phyloP scores from a whole-genome alignment of 2,888 invertebrate species.

The Protodeltote pygarga region DNA sequence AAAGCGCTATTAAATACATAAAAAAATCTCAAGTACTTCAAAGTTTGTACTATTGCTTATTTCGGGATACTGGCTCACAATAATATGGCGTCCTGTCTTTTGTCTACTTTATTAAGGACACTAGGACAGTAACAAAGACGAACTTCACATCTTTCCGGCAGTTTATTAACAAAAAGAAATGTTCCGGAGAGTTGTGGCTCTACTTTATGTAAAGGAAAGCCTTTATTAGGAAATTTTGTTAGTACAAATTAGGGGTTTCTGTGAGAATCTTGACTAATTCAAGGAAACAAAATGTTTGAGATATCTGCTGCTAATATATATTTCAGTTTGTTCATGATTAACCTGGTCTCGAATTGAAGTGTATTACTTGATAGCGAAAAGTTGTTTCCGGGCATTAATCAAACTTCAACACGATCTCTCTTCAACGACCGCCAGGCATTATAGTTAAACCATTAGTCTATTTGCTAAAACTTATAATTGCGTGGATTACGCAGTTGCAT shows the following conservation, averaged over 20 bases:
- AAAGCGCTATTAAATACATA: no score
- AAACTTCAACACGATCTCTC: no score
- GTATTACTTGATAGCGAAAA: no score
- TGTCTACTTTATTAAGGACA: constrained; percentile 34
- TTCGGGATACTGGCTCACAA: constrained; percentile 1
- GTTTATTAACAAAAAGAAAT: constrained; percentile 38
- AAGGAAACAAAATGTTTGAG: constrained; percentile 6
- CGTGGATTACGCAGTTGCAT: no score
- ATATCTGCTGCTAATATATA: no score
- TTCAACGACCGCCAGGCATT: no score
- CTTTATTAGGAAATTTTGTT: constrained; percentile 24
- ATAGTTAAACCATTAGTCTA: no score
- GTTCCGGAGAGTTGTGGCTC: constrained; percentile 9
- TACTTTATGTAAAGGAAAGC: constrained; percentile 20
- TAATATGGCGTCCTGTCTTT: constrained; percentile 20
- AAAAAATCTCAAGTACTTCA: background rate
- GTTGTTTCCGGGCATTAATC: no score
- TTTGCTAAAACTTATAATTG: no score
- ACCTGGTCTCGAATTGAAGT: no score
- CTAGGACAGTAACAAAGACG: constrained; percentile 31
- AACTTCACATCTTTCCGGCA: constrained; percentile 30
- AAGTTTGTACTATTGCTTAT: constrained; percentile 9
- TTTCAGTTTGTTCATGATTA: no score
- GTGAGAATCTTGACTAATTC: constrained; percentile 12
- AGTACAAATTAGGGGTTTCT: constrained; percentile 27